phyloP scores from a whole-genome alignment of 2,797 vertebrate species.

The Sarcophilus harrisii region DNA sequence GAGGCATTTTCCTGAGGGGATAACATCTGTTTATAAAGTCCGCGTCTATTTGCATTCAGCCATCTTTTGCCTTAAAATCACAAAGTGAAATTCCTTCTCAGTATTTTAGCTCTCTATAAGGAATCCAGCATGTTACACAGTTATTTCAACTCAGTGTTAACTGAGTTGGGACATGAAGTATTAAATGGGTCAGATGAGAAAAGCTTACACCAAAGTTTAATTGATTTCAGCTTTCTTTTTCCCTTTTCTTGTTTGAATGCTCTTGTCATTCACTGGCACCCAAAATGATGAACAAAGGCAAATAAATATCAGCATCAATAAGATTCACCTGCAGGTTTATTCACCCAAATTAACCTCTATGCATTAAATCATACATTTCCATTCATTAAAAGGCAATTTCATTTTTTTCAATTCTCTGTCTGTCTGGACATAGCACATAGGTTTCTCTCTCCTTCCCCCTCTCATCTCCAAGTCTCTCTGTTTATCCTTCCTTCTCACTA shows the following conservation, averaged over 20 bases:
- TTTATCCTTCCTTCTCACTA: not conserved
- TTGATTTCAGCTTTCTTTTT: not conserved
- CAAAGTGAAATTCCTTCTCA: not conserved
- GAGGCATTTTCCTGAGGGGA: not conserved
- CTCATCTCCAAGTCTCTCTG: too few species aligned
- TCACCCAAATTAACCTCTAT: not conserved
- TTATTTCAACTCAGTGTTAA: slow-evolving; percentile 45
- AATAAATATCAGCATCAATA: not conserved
- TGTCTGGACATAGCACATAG: not conserved
- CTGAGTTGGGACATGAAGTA: not conserved
- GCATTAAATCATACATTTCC: not conserved
- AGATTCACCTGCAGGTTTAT: not conserved
- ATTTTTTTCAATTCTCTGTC: not conserved
- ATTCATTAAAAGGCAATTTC: not conserved
- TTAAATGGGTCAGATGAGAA: not conserved
- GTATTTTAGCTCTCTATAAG: slow-evolving; percentile 28
- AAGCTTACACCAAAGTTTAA: not conserved
- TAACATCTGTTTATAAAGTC: slow-evolving; percentile 1
- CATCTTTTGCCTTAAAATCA: slow-evolving; percentile 30
- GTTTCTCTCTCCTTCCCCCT: not conserved
- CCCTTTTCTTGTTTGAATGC: not conserved
- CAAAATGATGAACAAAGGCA: not conserved
- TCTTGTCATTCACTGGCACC: slow-evolving; percentile 10
- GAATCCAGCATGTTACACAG: slow-evolving; percentile 23
- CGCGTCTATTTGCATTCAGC: not conserved